Conservation (phyloP, 1,140 invertebrate genomes). For the Drosophila novamexicana region DNA sequence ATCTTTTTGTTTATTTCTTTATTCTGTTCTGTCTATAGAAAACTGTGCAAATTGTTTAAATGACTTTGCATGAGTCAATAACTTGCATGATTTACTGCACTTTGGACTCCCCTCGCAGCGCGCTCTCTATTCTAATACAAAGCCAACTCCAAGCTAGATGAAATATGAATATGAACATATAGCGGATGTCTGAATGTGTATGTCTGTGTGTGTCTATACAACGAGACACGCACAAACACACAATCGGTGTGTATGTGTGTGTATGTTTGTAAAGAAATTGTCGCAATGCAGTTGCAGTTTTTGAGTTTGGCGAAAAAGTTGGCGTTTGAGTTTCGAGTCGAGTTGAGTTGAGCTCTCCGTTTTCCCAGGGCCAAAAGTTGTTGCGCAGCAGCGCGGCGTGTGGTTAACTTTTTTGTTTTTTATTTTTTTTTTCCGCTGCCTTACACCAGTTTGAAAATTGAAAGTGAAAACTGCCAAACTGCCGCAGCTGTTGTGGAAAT, state of each 20-base stretch:
- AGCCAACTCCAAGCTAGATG: conserved; percentile 54
- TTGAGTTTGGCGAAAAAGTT: conserved; percentile 54
- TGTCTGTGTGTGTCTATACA: conserved; percentile 2
- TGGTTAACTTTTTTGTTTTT: conserved; percentile 35
- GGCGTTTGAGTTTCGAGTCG: conserved; percentile 50
- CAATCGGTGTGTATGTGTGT: conserved; percentile 2
- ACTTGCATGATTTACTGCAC: conserved; percentile 58
- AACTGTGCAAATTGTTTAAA: conserved; percentile 65
- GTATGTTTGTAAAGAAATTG: conserved; percentile 44
- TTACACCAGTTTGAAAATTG: conserved; percentile 37
- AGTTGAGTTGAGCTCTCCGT: conserved; percentile 36
- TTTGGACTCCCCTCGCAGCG: conserved; percentile 4
- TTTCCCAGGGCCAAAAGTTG: conserved; percentile 42
- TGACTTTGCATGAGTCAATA: conserved; percentile 63
- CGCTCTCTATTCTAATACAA: conserved; percentile 38
- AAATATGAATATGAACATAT: conserved; percentile 64
- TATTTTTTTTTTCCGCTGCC: conserved; percentile 10
- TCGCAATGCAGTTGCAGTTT: conserved; percentile 69
- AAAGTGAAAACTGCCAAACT: conserved; percentile 52
- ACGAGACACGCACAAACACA: conserved; percentile 11
- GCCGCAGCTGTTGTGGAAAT: conserved; percentile 44
- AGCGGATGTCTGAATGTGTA: conserved; percentile 23
- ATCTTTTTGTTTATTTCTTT: conserved; percentile 39
- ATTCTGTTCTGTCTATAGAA: conserved; percentile 46
- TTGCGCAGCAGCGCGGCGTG: conserved; percentile 27